Base-by-base conservation (phyloP, 2,888 invertebrate genomes). In the Pseudococcus longispinus region DNA sequence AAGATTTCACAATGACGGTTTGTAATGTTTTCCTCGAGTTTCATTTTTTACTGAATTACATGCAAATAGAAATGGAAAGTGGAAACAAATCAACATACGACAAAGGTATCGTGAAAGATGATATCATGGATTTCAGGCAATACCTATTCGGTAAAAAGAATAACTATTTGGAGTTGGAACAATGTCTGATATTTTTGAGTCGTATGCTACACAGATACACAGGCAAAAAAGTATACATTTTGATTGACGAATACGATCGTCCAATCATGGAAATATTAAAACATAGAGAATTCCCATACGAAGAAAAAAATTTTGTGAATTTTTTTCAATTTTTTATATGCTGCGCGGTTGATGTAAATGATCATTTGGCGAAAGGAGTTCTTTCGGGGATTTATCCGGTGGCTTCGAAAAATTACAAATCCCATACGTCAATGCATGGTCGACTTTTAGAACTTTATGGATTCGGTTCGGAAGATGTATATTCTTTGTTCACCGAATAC, bases 161-260 rank as follows among this genome's bases (percentile, higher is more conserved):
- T 70, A 70, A 70, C 29, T 70, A 70, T 15, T 18, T 70, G 77
- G 42, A 80, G 20, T 20, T 80, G 18, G 77, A 80, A 42, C 37
- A 80, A 80, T 18, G 77, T 80, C 23, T 80, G 13, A 42, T 42
- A 42, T 80, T 80, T 80, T 42, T 80, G 11, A 20, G 37, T 42
- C 77, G 77, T 4, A 20, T 80, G 20, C 26, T 80, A 13, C 42
- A 80, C 29, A 37, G 20, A 42, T 80, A 80, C 20, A 42, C 42
- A 1, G 77, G 42, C 0, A 37, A 80, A 42, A 42, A 42, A 9
- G 77, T 80, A 18, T 37, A 42, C 15, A 42, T 80, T 8, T 42
- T 80, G 26, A 42, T 80, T n/a, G 77, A 80, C 29, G 77, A 80
- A 20, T 80, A 80, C 23, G 77, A 80, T 80, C 77, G 77, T 42